Percentiles rank a stretch among this genome's conserved stretches.
phyloP scores from a whole-genome alignment of 2,888 invertebrate species.

The Tipula unca region DNA sequence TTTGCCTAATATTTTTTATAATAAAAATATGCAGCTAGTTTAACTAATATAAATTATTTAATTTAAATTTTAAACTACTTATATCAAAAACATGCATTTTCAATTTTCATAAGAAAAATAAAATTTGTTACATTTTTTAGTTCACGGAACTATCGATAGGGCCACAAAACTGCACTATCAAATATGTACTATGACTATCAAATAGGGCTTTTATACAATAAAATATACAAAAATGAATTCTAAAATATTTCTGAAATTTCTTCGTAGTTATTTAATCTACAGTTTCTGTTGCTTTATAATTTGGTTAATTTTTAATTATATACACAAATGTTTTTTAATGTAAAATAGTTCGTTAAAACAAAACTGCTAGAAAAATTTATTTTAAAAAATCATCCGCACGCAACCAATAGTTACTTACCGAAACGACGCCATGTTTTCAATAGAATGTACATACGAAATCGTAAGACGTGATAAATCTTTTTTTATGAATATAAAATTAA shows the following conservation, averaged over 20 bases:
- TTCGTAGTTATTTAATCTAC: not conserved
- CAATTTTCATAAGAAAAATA: not conserved
- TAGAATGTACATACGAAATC: not conserved
- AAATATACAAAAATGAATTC: not conserved
- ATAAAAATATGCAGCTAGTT: too few species aligned
- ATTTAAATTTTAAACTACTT: not conserved
- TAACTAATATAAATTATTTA: not conserved
- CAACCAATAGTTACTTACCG: conserved; percentile 1
- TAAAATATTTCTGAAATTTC: not conserved
- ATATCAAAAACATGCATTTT: too few species aligned
- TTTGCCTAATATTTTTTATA: too few species aligned
- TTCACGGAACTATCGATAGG: not conserved
- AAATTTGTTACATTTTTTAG: not conserved
- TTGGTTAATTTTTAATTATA: not conserved
- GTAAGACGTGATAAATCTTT: not conserved
- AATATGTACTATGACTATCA: not conserved
- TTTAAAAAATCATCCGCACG: not conserved
- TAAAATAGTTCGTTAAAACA: not conserved
- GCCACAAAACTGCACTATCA: not conserved
- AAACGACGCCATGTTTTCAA: conserved; percentile 15
- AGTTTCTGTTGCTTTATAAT: not conserved
- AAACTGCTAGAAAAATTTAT: not conserved
- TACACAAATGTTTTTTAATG: not conserved
- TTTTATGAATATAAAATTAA: not conserved
- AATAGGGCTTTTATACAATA: too few species aligned